Evolutionary conservation across 2,113 vertebrate species (phyloP).

Genomic region (Solea senegalensis): DNA sequence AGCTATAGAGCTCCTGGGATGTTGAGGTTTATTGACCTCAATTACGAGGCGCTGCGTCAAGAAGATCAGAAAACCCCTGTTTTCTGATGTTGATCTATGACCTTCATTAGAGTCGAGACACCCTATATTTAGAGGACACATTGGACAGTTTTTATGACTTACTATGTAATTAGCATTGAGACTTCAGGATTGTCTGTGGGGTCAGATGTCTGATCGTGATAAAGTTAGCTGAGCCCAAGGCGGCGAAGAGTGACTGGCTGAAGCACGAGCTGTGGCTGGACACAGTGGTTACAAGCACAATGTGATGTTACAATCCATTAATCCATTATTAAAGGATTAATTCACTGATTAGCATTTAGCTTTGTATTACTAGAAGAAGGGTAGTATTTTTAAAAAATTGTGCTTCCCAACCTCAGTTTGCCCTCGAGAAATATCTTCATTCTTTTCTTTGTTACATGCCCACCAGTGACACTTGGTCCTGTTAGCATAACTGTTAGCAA

Average conservation of each 20-base stretch:
- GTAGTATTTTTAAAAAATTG: too few species aligned
- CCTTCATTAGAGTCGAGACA: conserved; percentile 52
- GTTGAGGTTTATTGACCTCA: conserved; percentile 53
- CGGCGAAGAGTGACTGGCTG: not conserved
- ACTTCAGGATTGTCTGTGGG: conserved; percentile 38
- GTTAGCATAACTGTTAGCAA: too few species aligned
- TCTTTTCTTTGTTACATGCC: too few species aligned
- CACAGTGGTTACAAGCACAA: conserved; percentile 14
- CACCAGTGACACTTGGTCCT: too few species aligned
- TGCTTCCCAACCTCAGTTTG: too few species aligned
- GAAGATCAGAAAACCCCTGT: conserved; percentile 45
- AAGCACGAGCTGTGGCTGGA: conserved; percentile 1
- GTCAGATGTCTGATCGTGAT: conserved; percentile 63
- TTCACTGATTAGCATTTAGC: too few species aligned
- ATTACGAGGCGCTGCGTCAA: conserved; percentile 59
- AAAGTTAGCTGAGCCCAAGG: conserved; percentile 29
- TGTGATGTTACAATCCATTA: not conserved
- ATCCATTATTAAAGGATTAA: not conserved
- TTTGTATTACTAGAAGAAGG: too few species aligned
- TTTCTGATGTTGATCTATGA: conserved; percentile 64
- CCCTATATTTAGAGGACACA: conserved; percentile 48
- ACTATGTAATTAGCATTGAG: conserved; percentile 34
- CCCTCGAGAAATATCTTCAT: too few species aligned
- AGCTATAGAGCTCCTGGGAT: conserved; percentile 26
- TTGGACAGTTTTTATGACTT: conserved; percentile 58